These are phyloP conservation scores for Xanthia icteritia DNA, from an alignment of 2,888 invertebrate species.

Conservation along the genomic window DNA sequence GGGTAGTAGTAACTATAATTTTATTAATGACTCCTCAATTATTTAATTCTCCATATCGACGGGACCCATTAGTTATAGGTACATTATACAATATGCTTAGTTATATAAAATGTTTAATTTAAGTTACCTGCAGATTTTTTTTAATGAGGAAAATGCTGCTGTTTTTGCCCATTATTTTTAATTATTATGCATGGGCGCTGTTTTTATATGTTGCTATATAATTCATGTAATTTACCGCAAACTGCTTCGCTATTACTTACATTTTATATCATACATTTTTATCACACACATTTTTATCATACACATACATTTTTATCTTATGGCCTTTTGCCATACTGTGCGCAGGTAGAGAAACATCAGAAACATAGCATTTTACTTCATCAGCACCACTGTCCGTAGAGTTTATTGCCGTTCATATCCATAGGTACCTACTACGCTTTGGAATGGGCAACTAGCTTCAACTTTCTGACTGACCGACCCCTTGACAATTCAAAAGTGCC, in stretches of 20 bases:
- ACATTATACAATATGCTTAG: background rate
- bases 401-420: too few species aligned
- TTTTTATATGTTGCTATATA: background rate
- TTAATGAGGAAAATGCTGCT: background rate
- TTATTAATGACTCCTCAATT: constrained; percentile 8
- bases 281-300: background rate
- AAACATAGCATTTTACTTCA: background rate
- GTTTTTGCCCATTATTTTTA: background rate
- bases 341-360: background rate
- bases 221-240: background rate
- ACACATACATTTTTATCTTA: background rate
- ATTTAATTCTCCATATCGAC: background rate
- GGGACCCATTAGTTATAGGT: background rate
- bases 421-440: too few species aligned
- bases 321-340: background rate
- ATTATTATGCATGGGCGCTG: constrained; percentile 6
- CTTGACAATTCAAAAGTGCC: too few species aligned
- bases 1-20: background rate
- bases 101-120: constrained; percentile 7
- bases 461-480: too few species aligned
- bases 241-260: background rate
- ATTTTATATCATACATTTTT: background rate
- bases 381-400: too few species aligned
- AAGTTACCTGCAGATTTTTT: background rate
- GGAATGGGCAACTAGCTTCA: too few species aligned